Evolutionary conservation across 2,113 vertebrate species (phyloP), one percentile per base, ranked within the genome.

Genomic region (Hirundichthys speculiger): DNA sequence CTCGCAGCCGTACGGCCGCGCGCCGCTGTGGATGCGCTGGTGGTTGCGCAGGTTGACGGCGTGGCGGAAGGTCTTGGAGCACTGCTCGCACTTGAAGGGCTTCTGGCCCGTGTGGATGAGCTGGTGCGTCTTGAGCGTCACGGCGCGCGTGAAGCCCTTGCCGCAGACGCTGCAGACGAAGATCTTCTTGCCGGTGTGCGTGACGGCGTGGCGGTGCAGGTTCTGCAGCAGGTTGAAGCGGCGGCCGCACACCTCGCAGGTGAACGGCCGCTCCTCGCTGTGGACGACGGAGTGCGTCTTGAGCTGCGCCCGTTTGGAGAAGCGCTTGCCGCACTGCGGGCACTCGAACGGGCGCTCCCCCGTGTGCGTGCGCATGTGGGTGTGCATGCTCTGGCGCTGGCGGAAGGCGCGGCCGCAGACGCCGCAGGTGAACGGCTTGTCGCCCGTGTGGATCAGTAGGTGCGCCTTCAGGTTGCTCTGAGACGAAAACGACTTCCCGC

Each of bases 81-180:
- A 93, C 25, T 82, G 50, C 13, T 64, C 51, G 16, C 92, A 92
- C 14, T 79, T 64, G 47, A 90, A 85, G 1, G 91, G 91, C 21
- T 91, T 91, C 83, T 90, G 88, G 0, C 89, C 90, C 0, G 71
- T 88, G 90, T 93, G 92, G 72, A 93, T 92, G 14, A 91, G 85
- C 57, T 85, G 51, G 61, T 93, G 91, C 0, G 82, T 89, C 38
- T 84, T 83, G 0, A 93, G 91, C 0, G 90, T 88, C 14, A 91
- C 72, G 4, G 89, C 81, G 0, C 91, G 89, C 0, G 91, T 91
- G 88, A 93, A 93, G 47, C 90, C 89, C 43, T 91, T 92, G 0
- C 89, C 88, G 3, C 92, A 93, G 0, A 80, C 21, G 0, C 24
- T 13, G 64, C 92, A 93, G 0, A 72, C 53, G 1, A 90, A 91